Conservation (phyloP, 2,888 invertebrate genomes). For the Antheraea yamamai region DNA sequence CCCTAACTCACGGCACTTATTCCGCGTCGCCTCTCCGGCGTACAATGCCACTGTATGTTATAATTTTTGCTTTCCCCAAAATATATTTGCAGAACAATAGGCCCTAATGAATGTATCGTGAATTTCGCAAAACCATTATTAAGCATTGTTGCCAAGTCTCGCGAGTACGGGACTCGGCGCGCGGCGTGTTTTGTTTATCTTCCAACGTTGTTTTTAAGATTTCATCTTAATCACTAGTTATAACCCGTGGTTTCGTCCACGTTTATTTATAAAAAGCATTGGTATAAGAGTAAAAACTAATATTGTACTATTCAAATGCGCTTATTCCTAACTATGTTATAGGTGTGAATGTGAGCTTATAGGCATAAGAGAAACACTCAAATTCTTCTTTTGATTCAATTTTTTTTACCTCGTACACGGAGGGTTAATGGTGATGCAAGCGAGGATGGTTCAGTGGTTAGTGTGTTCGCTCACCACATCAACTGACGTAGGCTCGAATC, state of each 20-base stretch:
- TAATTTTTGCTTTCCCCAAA: constrained; percentile 78
- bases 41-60: constrained; percentile 78
- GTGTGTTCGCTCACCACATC: too few relatives aligned
- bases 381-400: too few relatives aligned
- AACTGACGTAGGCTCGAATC: too few relatives aligned
- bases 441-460: too few relatives aligned
- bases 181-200: constrained; percentile 23
- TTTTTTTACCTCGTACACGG: too few relatives aligned
- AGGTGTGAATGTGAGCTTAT: too few relatives aligned
- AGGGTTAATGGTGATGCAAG: too few relatives aligned
- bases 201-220: not conserved
- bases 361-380: too few relatives aligned
- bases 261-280: not conserved
- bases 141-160: constrained; percentile 66
- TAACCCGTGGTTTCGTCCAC: not conserved
- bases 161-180: constrained; percentile 17
- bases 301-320: too few relatives aligned
- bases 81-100: constrained; percentile 74
- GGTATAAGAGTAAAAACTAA: too few relatives aligned
- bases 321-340: too few relatives aligned
- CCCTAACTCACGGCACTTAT: constrained; percentile 59
- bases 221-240: not conserved
- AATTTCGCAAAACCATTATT: constrained; percentile 77
- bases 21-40: constrained; percentile 57
- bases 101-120: constrained; percentile 79